A percentile compares a stretch with the other conserved stretches of the same genome.
phyloP scores from a whole-genome alignment of 2,797 vertebrate genomes.

The Glossophaga mutica region DNA sequence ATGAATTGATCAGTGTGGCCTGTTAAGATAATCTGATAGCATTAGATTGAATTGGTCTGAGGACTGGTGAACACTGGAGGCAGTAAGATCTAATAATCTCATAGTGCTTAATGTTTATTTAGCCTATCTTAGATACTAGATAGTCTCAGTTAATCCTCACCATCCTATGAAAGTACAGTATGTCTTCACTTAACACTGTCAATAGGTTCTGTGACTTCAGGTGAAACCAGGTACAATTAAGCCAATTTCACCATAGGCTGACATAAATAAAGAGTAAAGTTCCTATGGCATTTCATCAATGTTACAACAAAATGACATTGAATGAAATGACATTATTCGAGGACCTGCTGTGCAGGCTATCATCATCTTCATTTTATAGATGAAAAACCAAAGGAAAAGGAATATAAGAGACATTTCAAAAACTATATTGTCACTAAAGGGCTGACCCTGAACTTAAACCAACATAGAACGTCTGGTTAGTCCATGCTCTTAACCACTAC shows the following conservation, averaged over 20 bases:
- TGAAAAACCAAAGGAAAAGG: not conserved
- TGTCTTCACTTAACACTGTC: not conserved
- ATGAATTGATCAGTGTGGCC: not conserved
- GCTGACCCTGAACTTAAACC: not conserved
- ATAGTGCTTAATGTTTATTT: not conserved
- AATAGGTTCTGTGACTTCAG: not conserved
- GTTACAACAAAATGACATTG: not conserved
- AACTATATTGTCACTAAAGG: not conserved
- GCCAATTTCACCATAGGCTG: not conserved
- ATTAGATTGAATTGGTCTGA: not conserved
- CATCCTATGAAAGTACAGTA: not conserved
- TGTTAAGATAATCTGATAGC: conserved; percentile 19
- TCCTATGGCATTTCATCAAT: not conserved
- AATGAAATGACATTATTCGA: not conserved
- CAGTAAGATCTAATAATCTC: not conserved
- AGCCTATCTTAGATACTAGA: not conserved
- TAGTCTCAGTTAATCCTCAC: not conserved
- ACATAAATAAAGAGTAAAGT: not conserved
- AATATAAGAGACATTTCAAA: not conserved
- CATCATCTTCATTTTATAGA: not conserved
- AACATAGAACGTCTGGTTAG: not conserved
- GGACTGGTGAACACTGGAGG: not conserved
- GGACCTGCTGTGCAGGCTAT: not conserved
- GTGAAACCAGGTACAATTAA: not conserved
- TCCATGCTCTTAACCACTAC: not conserved